A percentile compares a stretch with the other conserved stretches of the same genome.
Conservation (phyloP, 92 coral and sea anemone species). For the Palythoa grandiflora region DNA sequence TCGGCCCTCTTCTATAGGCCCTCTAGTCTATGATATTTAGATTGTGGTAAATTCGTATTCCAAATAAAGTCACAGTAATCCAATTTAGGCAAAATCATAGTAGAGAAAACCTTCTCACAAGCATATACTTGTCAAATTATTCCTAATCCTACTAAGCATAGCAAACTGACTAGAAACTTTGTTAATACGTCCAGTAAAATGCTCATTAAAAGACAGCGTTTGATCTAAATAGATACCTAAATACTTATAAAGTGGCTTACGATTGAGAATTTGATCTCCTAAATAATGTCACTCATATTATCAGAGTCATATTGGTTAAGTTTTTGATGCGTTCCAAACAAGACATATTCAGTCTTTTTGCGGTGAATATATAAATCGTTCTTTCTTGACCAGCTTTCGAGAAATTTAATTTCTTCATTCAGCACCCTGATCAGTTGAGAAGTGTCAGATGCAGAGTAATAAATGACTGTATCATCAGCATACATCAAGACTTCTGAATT, state of each 20-base stretch:
- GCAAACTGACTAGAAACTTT: too few relatives aligned
- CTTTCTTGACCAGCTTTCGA: constrained; percentile 42
- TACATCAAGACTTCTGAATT: constrained; percentile 11
- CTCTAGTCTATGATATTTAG: too few relatives aligned
- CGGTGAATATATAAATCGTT: constrained; percentile 43
- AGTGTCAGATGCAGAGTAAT: constrained; percentile 45
- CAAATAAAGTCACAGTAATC: too few relatives aligned
- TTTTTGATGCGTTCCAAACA: constrained; percentile 23
- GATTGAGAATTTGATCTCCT: constrained; percentile 21
- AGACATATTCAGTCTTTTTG: constrained; percentile 37
- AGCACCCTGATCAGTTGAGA: constrained; percentile 28
- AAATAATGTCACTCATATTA: constrained; percentile 11
- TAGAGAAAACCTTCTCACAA: too few relatives aligned
- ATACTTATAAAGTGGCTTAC: constrained; percentile 15
- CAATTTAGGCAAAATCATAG: too few relatives aligned
- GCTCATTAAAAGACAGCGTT: too few relatives aligned
- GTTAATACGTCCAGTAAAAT: too few relatives aligned
- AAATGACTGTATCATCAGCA: constrained; percentile 13
- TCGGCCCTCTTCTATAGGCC: too few relatives aligned
- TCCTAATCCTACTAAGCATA: too few relatives aligned
- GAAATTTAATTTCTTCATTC: constrained; percentile 46
- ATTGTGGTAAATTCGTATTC: too few relatives aligned
- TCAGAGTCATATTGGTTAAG: constrained; percentile 31
- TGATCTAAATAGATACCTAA: too few relatives aligned
- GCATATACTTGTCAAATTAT: too few relatives aligned